phyloP scores from a whole-genome alignment of 2,888 invertebrate species.

The Iselma pallidipennis region DNA sequence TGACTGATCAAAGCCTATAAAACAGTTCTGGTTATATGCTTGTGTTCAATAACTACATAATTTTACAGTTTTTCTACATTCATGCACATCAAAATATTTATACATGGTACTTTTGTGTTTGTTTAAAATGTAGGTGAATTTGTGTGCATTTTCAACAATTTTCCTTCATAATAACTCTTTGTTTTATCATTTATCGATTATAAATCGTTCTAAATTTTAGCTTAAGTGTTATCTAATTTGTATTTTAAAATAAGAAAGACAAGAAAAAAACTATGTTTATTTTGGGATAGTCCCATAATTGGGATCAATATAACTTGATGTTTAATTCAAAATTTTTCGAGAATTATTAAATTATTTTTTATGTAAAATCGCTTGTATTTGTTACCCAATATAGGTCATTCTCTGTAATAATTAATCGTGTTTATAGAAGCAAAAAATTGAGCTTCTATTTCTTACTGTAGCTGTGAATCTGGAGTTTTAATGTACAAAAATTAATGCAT shows the following conservation, averaged over 20 bases:
- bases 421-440: too few species aligned
- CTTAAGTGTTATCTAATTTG: neutral
- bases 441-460: too few species aligned
- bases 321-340: neutral
- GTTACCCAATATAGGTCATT: too few species aligned
- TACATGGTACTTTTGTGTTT: too few species aligned
- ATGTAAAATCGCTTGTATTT: too few species aligned
- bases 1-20: constrained; percentile 19
- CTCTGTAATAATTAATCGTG: too few species aligned
- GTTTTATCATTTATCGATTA: neutral
- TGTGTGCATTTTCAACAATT: neutral
- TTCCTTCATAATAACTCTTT: neutral
- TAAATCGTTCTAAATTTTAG: neutral
- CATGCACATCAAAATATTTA: neutral
- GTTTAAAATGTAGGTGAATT: neutral
- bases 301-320: neutral
- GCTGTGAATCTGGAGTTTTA: too few species aligned
- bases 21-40: neutral
- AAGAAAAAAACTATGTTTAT: neutral
- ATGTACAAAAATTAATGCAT: too few species aligned
- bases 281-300: neutral
- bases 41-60: neutral
- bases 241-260: too few species aligned
- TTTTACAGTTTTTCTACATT: neutral
- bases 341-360: neutral